Evolutionary conservation across 2,797 vertebrate species (phyloP), one percentile per base, ranked within the genome.

Genomic region (Microchirus variegatus): DNA sequence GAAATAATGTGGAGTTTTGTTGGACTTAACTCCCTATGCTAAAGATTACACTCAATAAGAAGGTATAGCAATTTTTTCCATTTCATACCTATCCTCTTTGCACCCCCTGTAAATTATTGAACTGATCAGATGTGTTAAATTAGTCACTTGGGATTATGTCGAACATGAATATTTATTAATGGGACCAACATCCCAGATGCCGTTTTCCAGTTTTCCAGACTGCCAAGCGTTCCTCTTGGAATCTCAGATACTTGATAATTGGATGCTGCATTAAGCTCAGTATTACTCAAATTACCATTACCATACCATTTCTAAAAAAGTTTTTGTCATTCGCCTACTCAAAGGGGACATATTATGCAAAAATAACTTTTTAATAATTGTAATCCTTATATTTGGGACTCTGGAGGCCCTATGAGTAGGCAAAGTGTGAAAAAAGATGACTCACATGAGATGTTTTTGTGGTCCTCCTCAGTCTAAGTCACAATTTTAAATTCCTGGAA

Each of bases 81-180:
- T 35, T 35, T 35, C 40, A 13, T 19, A 47, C 12, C 42, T 19
- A n/a, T 53, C 38, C 17, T 9, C 26, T 19, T 38, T 9, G 55
- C 9, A 19, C 44, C 36, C 57, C 47, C 50, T 52, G 60, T 83
- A 52, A 89, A 91, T 91, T 81, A 92, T 91, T 86, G 82, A 89
- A 89, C 88, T 77, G 68, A 90, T 92, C 85, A 91, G 81, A 84
- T 91, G 82, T 87, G 77, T 82, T 84, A 82, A 89, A 89, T 88
- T 65, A 83, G 82, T 81, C 89, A 77, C 75, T 50, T 67, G 84
- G 84, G 88, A 91, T 81, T 85, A 78, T 81, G 68, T 74, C 47
- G 61, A 84, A 81, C 87, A 91, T 90, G 85, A 90, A 90, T 91
- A 90, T 91, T 90, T 89, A 92, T 88, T 89, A 51, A 70, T 77